Percentiles rank a stretch among this genome's conserved stretches.
Evolutionary conservation across 30 jellyfish, hydroid and myxozoan species (phyloP).

Genomic region (Clytia hemisphaerica): DNA sequence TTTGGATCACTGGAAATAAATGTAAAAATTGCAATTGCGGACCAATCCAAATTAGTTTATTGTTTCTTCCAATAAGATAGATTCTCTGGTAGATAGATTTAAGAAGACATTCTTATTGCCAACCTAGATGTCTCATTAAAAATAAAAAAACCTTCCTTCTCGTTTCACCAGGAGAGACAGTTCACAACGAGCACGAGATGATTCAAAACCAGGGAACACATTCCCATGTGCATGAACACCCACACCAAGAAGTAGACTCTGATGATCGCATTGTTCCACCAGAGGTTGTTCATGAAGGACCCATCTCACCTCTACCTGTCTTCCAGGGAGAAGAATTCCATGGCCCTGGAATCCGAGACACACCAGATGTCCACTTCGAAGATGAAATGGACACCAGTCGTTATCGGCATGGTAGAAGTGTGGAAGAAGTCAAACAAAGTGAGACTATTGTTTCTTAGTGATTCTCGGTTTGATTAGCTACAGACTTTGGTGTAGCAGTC

Average conservation of each 20-base stretch:
- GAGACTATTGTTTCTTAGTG: neutral
- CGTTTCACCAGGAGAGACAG: neutral
- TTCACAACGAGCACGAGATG: conserved; percentile 18
- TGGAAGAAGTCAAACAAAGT: neutral
- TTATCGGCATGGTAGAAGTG: conserved; percentile 2
- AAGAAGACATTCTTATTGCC: no score
- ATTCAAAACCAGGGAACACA: conserved; percentile 3
- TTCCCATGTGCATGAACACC: conserved; percentile 8
- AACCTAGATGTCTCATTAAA: no score
- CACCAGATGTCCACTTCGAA: conserved; percentile 69
- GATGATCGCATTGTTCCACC: conserved; percentile 8
- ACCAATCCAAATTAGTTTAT: no score
- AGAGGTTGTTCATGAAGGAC: conserved; percentile 36
- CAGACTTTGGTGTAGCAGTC: neutral
- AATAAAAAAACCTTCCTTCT: no score
- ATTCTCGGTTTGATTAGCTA: neutral
- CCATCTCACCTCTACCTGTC: conserved; percentile 64
- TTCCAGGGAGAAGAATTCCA: conserved; percentile 62
- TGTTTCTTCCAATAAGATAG: no score
- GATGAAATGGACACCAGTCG: conserved; percentile 72
- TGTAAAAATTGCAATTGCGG: no score
- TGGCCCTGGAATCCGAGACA: conserved; percentile 73
- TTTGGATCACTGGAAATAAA: no score
- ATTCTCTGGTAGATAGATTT: no score
- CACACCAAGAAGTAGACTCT: neutral